Evolutionary conservation across 2,113 vertebrate species (phyloP), one percentile per base, ranked within the genome.

Genomic region (Potamarius usumacintae): DNA sequence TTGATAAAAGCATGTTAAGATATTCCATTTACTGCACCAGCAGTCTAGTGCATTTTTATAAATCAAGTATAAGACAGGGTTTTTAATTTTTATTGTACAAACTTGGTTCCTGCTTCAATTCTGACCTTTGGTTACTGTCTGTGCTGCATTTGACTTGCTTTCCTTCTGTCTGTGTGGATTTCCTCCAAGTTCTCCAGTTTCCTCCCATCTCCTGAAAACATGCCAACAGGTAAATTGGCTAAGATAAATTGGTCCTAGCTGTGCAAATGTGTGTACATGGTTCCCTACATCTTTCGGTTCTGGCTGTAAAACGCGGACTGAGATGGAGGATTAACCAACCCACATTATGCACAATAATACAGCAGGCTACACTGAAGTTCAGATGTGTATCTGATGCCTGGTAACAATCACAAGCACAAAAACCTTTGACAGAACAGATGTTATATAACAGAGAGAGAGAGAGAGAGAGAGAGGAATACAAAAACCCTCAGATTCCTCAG

Each of bases 291-390:
- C 34, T 83, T 50, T 83, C 7, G 69, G 25, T 84, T 65, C 52
- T 30, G n/a, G 53, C 65, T 78, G 15, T 55, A 62, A 84, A 74
- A 79, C 18, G 77, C 88, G 76, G 27, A 74, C 87, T 52, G 0
- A 30, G 86, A 86, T 42, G 69, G 81, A 85, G 76, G 87, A 88
- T 86, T 60, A 87, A 89, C 27, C 67, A 87, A 81, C 7, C 53
- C 87, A 92, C 74, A 11, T 90, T 48, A 50, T 89, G 92, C 92
- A 93, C 94, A 93, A 85, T 86, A 92, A 93, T 95, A 92, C 90
- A 92, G 94, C 93, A 92, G 79, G 72, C 25, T 30, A 14, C 22
- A 87, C 90, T 91, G 93, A 90, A 90, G 92, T 93, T 92, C 91
- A 94, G 90, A 91, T 91, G 88, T 91, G 89, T 93, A 92, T 90